Percentiles rank a stretch among this genome's conserved stretches.
phyloP scores from a whole-genome alignment of 2,113 vertebrate species.

The Pelvicachromis taeniatus region DNA sequence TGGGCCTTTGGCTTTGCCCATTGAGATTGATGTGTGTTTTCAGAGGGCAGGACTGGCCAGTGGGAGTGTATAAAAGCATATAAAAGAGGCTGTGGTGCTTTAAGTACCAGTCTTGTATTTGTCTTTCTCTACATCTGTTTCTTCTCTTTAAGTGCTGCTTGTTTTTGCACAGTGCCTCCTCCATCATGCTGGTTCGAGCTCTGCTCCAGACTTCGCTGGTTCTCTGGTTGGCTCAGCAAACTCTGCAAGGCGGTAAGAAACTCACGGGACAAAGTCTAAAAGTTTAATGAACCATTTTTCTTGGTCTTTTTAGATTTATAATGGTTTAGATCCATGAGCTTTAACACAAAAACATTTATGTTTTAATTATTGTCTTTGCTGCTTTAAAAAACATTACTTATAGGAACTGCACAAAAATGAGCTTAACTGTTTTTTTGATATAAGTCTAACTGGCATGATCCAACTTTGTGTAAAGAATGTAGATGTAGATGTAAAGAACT shows the following conservation, averaged over 20 bases:
- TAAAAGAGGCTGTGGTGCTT: slow-evolving; percentile 41
- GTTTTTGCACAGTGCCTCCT: not conserved
- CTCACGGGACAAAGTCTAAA: not conserved
- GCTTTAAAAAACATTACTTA: not conserved
- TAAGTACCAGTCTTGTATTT: not conserved
- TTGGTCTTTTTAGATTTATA: not conserved
- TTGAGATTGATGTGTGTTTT: not conserved
- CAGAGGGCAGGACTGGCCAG: slow-evolving; percentile 50
- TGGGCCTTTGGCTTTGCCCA: not conserved
- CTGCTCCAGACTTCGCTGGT: slow-evolving; percentile 72
- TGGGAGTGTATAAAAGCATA: slow-evolving; percentile 53
- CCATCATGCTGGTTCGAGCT: slow-evolving; percentile 63
- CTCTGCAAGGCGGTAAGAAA: slow-evolving; percentile 72
- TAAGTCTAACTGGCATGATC: not conserved
- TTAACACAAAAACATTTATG: not conserved
- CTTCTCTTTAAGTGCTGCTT: not conserved
- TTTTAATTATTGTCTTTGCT: not conserved
- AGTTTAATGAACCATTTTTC: not conserved
- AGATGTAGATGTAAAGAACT: no score
- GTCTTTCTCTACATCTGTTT: not conserved
- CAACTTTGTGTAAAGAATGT: not conserved
- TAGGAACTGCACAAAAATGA: not conserved
- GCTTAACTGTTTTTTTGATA: not conserved
- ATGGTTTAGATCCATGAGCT: not conserved
- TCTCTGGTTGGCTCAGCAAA: slow-evolving; percentile 67